A percentile compares a stretch with the other conserved stretches of the same genome.
Evolutionary conservation across 1,140 invertebrate species (phyloP).

Genomic region (Marisa cornuarietis): DNA sequence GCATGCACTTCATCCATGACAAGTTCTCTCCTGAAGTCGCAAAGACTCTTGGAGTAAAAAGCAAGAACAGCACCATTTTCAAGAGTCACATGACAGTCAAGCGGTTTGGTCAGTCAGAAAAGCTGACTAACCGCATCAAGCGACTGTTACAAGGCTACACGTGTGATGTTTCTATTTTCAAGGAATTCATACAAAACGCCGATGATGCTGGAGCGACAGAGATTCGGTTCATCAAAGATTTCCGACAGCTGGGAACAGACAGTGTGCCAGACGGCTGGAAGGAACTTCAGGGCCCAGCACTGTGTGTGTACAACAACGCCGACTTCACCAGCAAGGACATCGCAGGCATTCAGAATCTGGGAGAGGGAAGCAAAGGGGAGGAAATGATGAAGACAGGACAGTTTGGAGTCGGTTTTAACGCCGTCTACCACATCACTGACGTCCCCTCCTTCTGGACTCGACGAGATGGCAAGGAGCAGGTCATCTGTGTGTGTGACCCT

Average conservation of each 20-base stretch:
- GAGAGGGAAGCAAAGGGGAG: constrained; percentile 50
- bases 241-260: constrained; percentile 33
- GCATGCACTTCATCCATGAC: constrained; percentile 35
- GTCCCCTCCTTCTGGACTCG: constrained; percentile 56
- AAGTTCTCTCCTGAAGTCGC: constrained; percentile 36
- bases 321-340: constrained; percentile 56
- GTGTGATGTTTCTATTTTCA: constrained; percentile 47
- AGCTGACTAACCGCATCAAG: constrained; percentile 51
- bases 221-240: constrained; percentile 57
- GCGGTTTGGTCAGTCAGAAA: constrained; percentile 57
- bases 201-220: constrained; percentile 63
- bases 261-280: constrained; percentile 45
- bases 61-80: constrained; percentile 33
- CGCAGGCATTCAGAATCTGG: constrained; percentile 55
- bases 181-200: constrained; percentile 67
- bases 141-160: constrained; percentile 54
- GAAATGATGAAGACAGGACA: constrained; percentile 55
- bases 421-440: constrained; percentile 62
- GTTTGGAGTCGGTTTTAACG: constrained; percentile 62
- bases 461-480: constrained; percentile 40
- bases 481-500: constrained; percentile 59
- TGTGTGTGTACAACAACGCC: constrained; percentile 58
- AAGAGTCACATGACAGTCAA: constrained; percentile 23
- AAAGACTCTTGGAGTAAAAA: constrained; percentile 38
- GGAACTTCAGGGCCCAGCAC: constrained; percentile 53